phyloP scores from a whole-genome alignment of 2,888 invertebrate species.

The Sepioteuthis lessoniana region DNA sequence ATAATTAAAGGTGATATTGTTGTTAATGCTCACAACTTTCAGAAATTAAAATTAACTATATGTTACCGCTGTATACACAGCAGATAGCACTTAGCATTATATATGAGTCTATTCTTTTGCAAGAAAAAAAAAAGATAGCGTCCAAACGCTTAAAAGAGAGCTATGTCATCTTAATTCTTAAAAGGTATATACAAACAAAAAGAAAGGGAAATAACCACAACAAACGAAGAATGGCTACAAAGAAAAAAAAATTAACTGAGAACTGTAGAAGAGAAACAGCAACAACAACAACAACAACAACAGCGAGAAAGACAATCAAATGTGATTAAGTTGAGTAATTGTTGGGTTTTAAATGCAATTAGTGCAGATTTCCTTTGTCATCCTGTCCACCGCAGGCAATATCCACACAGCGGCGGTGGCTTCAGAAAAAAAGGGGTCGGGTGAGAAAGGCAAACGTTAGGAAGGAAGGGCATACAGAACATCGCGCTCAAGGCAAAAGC shows the following conservation, averaged over 20 bases:
- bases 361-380: background rate
- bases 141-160: background rate
- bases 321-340: background rate
- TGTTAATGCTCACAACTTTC: no score
- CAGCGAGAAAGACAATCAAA: background rate
- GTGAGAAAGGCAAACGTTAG: background rate
- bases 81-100: background rate
- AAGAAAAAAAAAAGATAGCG: background rate
- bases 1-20: no score
- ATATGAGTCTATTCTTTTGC: background rate
- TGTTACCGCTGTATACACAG: background rate
- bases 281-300: background rate
- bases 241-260: background rate
- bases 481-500: background rate
- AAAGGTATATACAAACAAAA: background rate
- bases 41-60: no score
- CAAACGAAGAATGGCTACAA: background rate
- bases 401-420: background rate
- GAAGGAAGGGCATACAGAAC: background rate
- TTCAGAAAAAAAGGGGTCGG: background rate
- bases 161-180: background rate
- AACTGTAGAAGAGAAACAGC: background rate
- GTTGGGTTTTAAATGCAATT: slow-evolving; percentile 21
- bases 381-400: background rate
- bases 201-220: background rate